Conservation (phyloP, 1,140 invertebrate genomes). For the Cecropterus lyciades region DNA sequence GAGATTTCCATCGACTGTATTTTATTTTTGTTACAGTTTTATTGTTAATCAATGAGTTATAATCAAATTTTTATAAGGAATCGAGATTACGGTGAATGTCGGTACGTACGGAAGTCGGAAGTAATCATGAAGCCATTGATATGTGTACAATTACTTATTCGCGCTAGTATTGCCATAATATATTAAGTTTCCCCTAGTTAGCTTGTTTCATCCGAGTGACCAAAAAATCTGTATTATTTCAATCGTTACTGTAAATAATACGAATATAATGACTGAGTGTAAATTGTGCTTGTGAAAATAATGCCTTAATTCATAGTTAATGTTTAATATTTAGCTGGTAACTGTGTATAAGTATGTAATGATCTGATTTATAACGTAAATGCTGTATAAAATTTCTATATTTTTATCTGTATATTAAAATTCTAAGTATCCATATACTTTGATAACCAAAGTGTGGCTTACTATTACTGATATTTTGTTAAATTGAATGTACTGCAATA, state of each 20-base stretch:
- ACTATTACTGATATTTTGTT: slow-evolving; percentile 38
- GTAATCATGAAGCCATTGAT: slow-evolving; percentile 21
- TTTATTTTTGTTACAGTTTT: not conserved
- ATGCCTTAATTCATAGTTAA: slow-evolving; percentile 22
- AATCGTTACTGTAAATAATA: slow-evolving; percentile 20
- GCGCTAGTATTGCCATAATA: slow-evolving; percentile 61
- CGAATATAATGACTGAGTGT: slow-evolving; percentile 51
- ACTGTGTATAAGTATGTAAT: slow-evolving; percentile 24
- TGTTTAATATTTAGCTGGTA: slow-evolving; percentile 27
- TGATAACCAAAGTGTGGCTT: slow-evolving; percentile 54
- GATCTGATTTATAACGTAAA: not conserved
- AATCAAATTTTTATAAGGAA: slow-evolving; percentile 18
- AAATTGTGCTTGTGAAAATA: slow-evolving; percentile 29
- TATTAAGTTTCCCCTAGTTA: slow-evolving; percentile 49
- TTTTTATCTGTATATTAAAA: slow-evolving; percentile 13
- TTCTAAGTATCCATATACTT: slow-evolving; percentile 52
- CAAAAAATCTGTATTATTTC: slow-evolving; percentile 28
- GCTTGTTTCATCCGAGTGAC: slow-evolving; percentile 39
- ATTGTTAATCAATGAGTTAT: not conserved
- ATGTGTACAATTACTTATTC: slow-evolving; percentile 53
- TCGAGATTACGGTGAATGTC: slow-evolving; percentile 20
- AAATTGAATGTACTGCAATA: not conserved
- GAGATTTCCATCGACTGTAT: slow-evolving; percentile 1
- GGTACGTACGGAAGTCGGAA: slow-evolving; percentile 1
- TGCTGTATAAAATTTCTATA: slow-evolving; percentile 17